Base-by-base conservation (phyloP, 2,888 invertebrate species). In the Girardia tigrina region DNA sequence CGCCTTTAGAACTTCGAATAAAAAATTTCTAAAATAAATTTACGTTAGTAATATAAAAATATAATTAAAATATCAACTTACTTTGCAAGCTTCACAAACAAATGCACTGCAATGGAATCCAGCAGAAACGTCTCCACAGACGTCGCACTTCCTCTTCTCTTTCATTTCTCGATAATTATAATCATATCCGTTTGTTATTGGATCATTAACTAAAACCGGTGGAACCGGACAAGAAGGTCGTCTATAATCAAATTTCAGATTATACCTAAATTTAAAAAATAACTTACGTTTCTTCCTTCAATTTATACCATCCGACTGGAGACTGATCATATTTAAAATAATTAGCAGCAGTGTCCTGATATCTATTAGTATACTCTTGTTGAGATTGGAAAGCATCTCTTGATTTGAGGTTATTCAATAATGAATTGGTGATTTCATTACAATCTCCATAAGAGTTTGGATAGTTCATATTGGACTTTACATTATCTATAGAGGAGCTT, bases 31-130 rank as follows among this genome's bases (percentile, higher is more conserved):
- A 80, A 12, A 80, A 79, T 74, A 23, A 77, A 56, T n/a, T 56
- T 20, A 56, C 23, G 23, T 12, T 56, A 56, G 23, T 4, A 56
- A 56, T 36, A 36, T 36, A 36, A 36, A 12, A 36, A 36, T 36
- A 36, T 16, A 56, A 12, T 56, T 20, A 56, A 20, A 4, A 56
- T 56, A 56, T 20, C n/a, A 56, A 56, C 56, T 75, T 76, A 76
- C 76, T 80, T 82, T 82, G 77, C 82, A 82, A 0, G 82, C 82
- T 75, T 82, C 82, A 74, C 82, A 82, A 0, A 82, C 82, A 75
- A 82, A 82, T 0, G 82, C 82, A 0, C 81, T 81, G 78, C 82
- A 82, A 71, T 82, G 82, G 74, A 82, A 82, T 0, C 82, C 82
- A 0, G 82, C 81, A 0, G 82, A 81, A 72, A 80, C 81, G 78